Evolutionary conservation across 2,797 vertebrate species (phyloP).

Genomic region (Myotis daubentonii): DNA sequence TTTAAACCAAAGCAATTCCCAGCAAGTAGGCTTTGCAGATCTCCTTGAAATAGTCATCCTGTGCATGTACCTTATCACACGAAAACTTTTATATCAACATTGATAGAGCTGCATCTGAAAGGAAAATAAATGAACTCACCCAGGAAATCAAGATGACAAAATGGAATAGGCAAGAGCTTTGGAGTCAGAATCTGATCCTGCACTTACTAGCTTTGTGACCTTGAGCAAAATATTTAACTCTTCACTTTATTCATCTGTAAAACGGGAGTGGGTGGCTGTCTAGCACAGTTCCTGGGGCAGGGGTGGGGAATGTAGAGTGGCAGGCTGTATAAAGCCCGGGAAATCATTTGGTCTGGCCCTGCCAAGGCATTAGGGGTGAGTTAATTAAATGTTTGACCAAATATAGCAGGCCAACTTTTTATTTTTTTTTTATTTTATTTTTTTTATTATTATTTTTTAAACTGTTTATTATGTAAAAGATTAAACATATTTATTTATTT

Average conservation of each 20-base stretch:
- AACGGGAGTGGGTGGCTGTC: neutral
- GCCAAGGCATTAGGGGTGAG: too few species aligned
- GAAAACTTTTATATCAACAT: neutral
- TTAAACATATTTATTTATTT: too few species aligned
- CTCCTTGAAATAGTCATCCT: conserved; percentile 40
- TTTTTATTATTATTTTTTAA: too few species aligned
- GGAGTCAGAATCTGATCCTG: conserved; percentile 41
- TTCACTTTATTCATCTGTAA: neutral
- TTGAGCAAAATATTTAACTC: neutral
- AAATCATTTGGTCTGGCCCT: too few species aligned
- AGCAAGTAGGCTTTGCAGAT: neutral
- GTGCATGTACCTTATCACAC: conserved; percentile 5
- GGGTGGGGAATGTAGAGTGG: too few species aligned
- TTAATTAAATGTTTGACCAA: too few species aligned
- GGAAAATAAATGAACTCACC: neutral
- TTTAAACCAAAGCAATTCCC: conserved; percentile 40
- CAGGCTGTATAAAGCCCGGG: too few species aligned
- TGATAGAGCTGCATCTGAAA: neutral
- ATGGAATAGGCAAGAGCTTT: neutral
- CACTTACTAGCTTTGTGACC: neutral
- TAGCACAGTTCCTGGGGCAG: neutral
- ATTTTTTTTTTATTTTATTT: too few species aligned
- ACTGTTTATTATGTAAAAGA: too few species aligned
- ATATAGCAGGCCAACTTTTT: too few species aligned
- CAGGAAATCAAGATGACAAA: neutral